phyloP scores from a whole-genome alignment of 2,888 invertebrate species.

The Cerastoderma edule region DNA sequence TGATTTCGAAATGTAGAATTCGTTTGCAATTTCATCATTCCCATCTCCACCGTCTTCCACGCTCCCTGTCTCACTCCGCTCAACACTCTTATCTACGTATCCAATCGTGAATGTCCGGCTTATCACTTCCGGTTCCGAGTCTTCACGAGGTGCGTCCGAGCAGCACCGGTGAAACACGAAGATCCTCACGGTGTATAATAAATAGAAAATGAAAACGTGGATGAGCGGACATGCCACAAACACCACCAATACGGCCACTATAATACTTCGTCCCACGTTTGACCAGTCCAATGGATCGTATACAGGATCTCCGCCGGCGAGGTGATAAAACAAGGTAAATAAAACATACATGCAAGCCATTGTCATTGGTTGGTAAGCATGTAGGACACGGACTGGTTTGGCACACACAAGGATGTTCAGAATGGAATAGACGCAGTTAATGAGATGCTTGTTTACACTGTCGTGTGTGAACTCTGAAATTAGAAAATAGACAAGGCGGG shows the following conservation, averaged over 20 bases:
- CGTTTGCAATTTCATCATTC: too few species aligned
- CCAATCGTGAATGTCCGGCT: too few species aligned
- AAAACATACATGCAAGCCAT: conserved; percentile 54
- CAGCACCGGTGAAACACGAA: neutral
- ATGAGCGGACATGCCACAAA: conserved; percentile 58
- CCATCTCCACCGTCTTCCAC: too few species aligned
- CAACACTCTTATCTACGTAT: too few species aligned
- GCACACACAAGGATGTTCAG: conserved; percentile 3
- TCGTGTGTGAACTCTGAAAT: conserved; percentile 22
- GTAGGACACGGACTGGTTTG: conserved; percentile 14
- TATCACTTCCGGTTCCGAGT: conserved; percentile 1
- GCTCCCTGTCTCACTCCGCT: too few species aligned
- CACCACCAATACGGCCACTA: conserved; percentile 24
- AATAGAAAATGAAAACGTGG: conserved; percentile 42
- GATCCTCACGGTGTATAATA: neutral
- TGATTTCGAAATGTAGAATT: too few species aligned
- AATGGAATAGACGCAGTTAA: conserved; percentile 4
- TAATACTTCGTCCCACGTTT: conserved; percentile 31
- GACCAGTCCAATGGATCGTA: conserved; percentile 64
- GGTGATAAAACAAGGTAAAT: conserved; percentile 63
- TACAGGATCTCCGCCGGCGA: conserved; percentile 53
- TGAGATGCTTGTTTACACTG: conserved; percentile 9
- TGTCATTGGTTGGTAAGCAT: conserved; percentile 48
- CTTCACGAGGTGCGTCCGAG: neutral
- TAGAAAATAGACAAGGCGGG: neutral